Conservation (phyloP, 2,888 invertebrate genomes). For the Conus canariensis region DNA sequence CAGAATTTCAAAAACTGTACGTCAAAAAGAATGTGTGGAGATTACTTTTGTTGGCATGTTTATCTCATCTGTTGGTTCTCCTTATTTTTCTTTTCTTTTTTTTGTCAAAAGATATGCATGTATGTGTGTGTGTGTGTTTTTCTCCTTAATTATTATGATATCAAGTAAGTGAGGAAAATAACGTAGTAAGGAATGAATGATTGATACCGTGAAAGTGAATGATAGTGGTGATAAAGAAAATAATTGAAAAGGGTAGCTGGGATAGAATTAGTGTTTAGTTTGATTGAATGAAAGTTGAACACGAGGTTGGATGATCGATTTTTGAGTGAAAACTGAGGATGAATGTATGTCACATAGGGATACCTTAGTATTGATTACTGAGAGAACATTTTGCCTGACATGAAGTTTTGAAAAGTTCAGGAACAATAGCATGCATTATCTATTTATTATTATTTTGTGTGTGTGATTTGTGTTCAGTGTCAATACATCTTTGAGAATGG, state of each 20-base stretch:
- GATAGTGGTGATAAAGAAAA: not conserved
- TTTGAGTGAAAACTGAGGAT: not conserved
- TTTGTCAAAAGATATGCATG: not conserved
- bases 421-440: not conserved
- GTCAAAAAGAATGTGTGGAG: not conserved
- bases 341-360: not conserved
- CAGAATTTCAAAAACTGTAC: not conserved
- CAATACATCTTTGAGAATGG: slow-evolving; percentile 13
- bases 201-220: not conserved
- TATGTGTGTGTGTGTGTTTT: no score
- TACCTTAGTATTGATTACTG: not conserved
- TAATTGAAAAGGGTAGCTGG: not conserved
- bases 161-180: not conserved
- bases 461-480: slow-evolving; percentile 16
- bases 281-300: not conserved
- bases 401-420: no score
- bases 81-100: not conserved
- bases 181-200: not conserved
- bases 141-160: no score
- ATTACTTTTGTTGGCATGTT: not conserved
- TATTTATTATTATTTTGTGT: not conserved
- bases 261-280: not conserved
- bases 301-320: not conserved
- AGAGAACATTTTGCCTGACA: not conserved
- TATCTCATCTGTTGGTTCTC: not conserved